Conservation (phyloP, 92 coral and sea anemone genomes). For the Parazoanthus atlanticus region DNA sequence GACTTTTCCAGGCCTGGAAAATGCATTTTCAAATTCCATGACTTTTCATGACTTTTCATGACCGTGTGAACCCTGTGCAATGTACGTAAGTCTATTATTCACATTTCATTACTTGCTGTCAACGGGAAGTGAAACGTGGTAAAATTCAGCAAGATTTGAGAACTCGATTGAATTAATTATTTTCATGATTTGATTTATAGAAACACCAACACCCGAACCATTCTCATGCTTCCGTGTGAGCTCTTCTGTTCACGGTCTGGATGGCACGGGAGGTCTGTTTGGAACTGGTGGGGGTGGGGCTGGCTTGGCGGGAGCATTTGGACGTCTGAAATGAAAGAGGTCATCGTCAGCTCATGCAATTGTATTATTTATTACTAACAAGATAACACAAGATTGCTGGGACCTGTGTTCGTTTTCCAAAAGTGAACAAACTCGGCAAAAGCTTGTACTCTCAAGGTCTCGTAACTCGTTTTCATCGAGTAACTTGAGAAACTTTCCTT, state of each 20-base stretch:
- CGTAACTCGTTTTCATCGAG: not conserved
- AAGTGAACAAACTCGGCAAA: not conserved
- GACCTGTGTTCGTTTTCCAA: not conserved
- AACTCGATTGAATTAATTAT: not conserved
- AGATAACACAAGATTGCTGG: not conserved
- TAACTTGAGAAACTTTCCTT: not conserved
- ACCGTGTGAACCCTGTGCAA: too few relatives aligned
- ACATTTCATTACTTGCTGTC: not conserved
- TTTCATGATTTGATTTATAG: not conserved
- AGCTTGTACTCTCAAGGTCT: too few relatives aligned
- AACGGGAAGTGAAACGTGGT: not conserved
- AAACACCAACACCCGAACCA: not conserved
- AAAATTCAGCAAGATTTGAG: constrained; percentile 6
- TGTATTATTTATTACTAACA: not conserved
- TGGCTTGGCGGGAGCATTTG: constrained; percentile 88
- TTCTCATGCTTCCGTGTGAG: not conserved
- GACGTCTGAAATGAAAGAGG: constrained; percentile 74
- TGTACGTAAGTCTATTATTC: not conserved
- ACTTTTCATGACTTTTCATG: too few relatives aligned
- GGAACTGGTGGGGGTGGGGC: constrained; percentile 98
- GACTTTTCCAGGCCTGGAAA: too few relatives aligned
- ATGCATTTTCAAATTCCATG: too few relatives aligned
- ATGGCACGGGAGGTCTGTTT: constrained; percentile 95
- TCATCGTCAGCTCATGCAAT: not conserved
- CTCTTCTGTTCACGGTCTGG: constrained; percentile 69